Conservation (phyloP, 2,888 invertebrate genomes). For the Ophion slaviceki region DNA sequence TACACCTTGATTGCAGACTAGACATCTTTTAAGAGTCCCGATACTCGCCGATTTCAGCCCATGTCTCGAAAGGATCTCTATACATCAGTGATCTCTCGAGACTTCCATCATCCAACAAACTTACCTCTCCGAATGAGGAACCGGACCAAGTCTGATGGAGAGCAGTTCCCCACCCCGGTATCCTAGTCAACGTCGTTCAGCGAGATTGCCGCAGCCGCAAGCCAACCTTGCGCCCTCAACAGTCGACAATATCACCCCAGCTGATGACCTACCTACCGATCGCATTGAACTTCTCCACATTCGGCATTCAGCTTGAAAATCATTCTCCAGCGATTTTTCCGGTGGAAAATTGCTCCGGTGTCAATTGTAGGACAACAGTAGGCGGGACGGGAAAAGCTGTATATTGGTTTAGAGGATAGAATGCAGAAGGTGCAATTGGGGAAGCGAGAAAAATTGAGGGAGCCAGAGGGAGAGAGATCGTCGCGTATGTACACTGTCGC, state of each 20-base stretch:
- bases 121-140: too few relatives aligned
- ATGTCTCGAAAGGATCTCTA: neutral
- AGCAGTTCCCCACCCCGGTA: too few relatives aligned
- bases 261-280: too few relatives aligned
- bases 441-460: constrained; percentile 47
- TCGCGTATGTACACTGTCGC: neutral
- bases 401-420: constrained; percentile 4
- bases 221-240: too few relatives aligned
- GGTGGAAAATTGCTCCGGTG: neutral
- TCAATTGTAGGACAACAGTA: neutral
- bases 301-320: neutral
- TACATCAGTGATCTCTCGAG: neutral
- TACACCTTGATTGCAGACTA: neutral
- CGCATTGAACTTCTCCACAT: neutral
- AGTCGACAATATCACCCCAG: too few relatives aligned
- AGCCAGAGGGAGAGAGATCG: neutral
- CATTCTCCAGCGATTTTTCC: neutral
- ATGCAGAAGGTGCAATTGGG: constrained; percentile 33
- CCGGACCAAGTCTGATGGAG: too few relatives aligned
- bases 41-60: too few relatives aligned
- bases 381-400: constrained; percentile 8
- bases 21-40: neutral
- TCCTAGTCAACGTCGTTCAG: too few relatives aligned
- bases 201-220: too few relatives aligned
- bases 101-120: neutral